Evolutionary conservation across 2,797 vertebrate genomes (phyloP), one percentile per base, ranked within the genome.

Genomic region (Channa striata): DNA sequence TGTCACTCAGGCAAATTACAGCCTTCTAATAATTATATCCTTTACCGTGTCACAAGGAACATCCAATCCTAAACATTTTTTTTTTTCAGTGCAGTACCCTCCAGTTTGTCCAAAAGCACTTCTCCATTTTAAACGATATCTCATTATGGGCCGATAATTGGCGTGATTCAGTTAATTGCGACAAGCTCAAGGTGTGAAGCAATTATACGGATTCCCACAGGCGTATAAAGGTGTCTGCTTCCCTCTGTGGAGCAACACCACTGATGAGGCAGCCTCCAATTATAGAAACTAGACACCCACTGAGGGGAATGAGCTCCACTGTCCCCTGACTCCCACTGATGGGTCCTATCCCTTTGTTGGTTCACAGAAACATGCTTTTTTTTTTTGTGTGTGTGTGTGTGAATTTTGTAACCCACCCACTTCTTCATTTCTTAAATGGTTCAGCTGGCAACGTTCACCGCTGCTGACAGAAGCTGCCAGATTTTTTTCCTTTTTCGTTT

Each of bases 91-190:
- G 21, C 54, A 0, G 39, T 57, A 68, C 76, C 81, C 84, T 74
- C 73, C 59, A 59, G 59, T 88, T 86, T 85, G 85, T 88, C 87
- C 81, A 76, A 76, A 85, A 90, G 77, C 79, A 25, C 68, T 80
- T 65, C 65, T 72, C 76, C 65, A 1, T 74, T 88, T 81, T 62
- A 82, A 82, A 89, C 50, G 79, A 86, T 88, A 84, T 89, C 85
- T 89, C 89, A 90, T 90, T 89, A 92, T 85, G 79, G 79, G 67
- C 80, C 62, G 88, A 91, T 92, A 92, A 92, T 92, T 91, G 89
- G 79, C 81, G 79, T 75, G 83, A 92, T 91, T 90, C 87, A 86
- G 85, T 92, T 92, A 92, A 92, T 91, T 91, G 89, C 86, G 57
- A 81, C 76, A 82, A 86, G 87, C 87, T 90, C 80, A 87, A 90